Base-by-base conservation (phyloP, 2,888 invertebrate species). In the Cephonodes hylas region DNA sequence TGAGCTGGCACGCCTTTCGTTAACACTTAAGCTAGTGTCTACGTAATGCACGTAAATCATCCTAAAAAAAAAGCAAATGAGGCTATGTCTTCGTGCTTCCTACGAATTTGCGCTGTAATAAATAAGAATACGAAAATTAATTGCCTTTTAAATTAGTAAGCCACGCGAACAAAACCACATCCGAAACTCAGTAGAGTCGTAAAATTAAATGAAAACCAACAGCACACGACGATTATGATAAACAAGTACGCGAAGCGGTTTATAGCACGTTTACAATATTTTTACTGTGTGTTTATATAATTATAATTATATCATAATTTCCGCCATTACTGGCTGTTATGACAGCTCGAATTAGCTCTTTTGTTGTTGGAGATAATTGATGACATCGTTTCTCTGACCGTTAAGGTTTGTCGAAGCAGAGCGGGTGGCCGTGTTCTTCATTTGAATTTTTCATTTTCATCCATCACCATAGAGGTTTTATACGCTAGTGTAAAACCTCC, bases 331-430 rank as follows among this genome's bases (percentile, higher is more conserved):
- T 27, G 45, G 27, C 31, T 25, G 31, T 59, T 59, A 59, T 59
- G 59, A 59, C 59, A 59, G 59, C 27, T 31, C 20, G 31, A 59
- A 27, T 59, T 59, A 27, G 44, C 27, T 42, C 59, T 31, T 59
- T 45, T 45, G 44, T 58, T 44, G 53, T 53, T 53, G 18, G 10
- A 53, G 15, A 27, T 53, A 53, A 53, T 53, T 53, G 2, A 27
- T 48, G 31, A 31, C 53, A 53, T 25, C 3, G 38, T 42, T 22
- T 22, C 10, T 18, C 20, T 44, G n/a, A 42, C 15, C 13, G 20
- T 10, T n/a, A 4, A 46, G 45, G 22, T 45, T 45, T 23, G 22
- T 22, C 45, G 45, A 10, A n/a, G 34, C 13, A 13, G 4, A 38
- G n/a, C 10, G 34, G n/a, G n/a, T n/a, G n/a, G n/a, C n/a, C n/a